phyloP scores from a whole-genome alignment of 2,113 vertebrate genomes.

The Anseranas semipalmata region DNA sequence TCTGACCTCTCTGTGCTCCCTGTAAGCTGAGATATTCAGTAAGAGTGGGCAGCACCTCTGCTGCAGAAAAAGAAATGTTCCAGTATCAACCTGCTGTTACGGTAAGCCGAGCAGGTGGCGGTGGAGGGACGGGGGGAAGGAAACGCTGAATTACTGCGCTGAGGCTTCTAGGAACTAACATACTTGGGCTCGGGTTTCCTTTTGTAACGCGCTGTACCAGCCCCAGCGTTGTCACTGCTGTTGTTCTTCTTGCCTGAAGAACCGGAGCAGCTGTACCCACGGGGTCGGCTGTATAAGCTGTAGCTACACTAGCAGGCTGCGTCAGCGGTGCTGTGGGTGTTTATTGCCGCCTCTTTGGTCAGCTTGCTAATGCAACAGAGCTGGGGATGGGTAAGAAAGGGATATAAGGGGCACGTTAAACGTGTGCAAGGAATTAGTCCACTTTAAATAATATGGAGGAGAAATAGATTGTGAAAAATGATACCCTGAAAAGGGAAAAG shows the following conservation, averaged over 20 bases:
- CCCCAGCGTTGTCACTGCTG: neutral
- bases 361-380: neutral
- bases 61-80: neutral
- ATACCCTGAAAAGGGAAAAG: neutral
- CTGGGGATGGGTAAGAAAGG: neutral
- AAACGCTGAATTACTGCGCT: neutral
- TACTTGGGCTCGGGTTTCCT: neutral
- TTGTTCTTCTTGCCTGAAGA: neutral
- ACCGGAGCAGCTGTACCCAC: neutral
- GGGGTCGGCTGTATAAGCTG: neutral
- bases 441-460: neutral
- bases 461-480: neutral
- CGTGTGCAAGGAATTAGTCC: rapidly evolving
- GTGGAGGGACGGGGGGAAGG: neutral
- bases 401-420: neutral
- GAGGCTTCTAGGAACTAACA: neutral
- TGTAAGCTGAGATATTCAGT: neutral
- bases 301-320: neutral
- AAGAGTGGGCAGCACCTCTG: neutral
- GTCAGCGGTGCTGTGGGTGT: neutral
- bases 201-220: neutral
- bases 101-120: neutral
- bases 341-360: neutral
- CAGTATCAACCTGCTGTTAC: neutral
- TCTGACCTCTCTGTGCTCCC: neutral